These are phyloP conservation scores for Perizoma flavofasciatum DNA, from an alignment of 2,888 invertebrate genomes.

Conservation along the genomic window DNA sequence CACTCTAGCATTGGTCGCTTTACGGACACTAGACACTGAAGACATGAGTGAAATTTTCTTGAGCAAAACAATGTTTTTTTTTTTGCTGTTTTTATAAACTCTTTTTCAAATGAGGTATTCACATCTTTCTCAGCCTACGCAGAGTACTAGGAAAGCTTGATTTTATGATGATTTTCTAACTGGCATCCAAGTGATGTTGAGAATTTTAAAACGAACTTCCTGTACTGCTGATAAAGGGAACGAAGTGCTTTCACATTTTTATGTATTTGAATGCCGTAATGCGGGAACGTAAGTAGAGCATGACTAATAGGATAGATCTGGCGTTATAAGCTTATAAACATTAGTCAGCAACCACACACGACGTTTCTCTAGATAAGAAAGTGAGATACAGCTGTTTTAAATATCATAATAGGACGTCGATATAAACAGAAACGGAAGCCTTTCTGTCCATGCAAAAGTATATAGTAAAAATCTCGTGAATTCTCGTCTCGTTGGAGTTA, in stretches of 20 bases:
- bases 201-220: slow-evolving; percentile 56
- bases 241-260: slow-evolving; percentile 59
- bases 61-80: no score
- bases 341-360: slow-evolving; percentile 23
- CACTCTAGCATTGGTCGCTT: slow-evolving; percentile 10
- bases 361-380: slow-evolving; percentile 23
- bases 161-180: no score
- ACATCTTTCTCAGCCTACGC: no score
- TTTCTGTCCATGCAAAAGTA: neutral
- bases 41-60: no score
- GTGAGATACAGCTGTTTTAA: slow-evolving; percentile 5
- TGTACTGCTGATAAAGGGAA: slow-evolving; percentile 46
- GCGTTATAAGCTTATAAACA: slow-evolving; percentile 34
- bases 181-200: no score
- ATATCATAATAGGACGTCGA: slow-evolving; percentile 2
- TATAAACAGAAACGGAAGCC: slow-evolving; percentile 1
- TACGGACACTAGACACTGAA: neutral
- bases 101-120: no score
- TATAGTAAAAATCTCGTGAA: slow-evolving; percentile 7
- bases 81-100: no score
- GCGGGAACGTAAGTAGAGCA: slow-evolving; percentile 53
- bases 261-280: slow-evolving; percentile 44
- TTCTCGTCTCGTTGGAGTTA: slow-evolving; percentile 15
- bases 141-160: no score
- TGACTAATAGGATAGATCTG: slow-evolving; percentile 51